These are phyloP conservation scores for Cephus runcator DNA, from an alignment of 2,888 invertebrate species.

Conservation along the genomic window DNA sequence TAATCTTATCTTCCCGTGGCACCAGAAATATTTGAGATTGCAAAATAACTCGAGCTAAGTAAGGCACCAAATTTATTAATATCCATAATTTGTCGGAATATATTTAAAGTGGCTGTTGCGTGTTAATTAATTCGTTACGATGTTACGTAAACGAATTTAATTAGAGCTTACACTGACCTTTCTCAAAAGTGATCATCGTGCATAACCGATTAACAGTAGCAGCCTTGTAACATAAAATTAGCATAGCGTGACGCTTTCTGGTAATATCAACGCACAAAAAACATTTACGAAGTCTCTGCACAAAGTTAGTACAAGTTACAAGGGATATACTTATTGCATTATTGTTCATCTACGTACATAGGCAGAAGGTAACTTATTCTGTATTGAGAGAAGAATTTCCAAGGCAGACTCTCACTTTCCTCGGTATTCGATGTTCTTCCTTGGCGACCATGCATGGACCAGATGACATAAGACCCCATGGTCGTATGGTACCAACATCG, in stretches of 20 bases:
- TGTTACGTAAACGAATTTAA: conserved; percentile 13
- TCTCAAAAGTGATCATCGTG: conserved; percentile 23
- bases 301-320: background rate
- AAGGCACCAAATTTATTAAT: background rate
- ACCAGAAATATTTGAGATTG: background rate
- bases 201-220: conserved; percentile 26
- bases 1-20: background rate
- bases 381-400: background rate
- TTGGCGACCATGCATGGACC: conserved; percentile 23
- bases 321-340: background rate
- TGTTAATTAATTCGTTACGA: background rate
- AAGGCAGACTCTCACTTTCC: conserved; percentile 48
- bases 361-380: background rate
- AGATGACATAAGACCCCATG: conserved; percentile 45
- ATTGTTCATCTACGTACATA: background rate
- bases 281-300: background rate
- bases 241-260: conserved; percentile 34
- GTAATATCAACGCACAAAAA: background rate
- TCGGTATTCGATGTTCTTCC: conserved; percentile 9
- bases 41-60: background rate
- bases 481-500: conserved; percentile 22
- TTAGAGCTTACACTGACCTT: conserved; percentile 31
- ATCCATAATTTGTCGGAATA: background rate
- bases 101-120: background rate
- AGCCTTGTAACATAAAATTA: conserved; percentile 46